Conservation (phyloP, 2,797 vertebrate genomes). For the Anguilla megastoma region DNA sequence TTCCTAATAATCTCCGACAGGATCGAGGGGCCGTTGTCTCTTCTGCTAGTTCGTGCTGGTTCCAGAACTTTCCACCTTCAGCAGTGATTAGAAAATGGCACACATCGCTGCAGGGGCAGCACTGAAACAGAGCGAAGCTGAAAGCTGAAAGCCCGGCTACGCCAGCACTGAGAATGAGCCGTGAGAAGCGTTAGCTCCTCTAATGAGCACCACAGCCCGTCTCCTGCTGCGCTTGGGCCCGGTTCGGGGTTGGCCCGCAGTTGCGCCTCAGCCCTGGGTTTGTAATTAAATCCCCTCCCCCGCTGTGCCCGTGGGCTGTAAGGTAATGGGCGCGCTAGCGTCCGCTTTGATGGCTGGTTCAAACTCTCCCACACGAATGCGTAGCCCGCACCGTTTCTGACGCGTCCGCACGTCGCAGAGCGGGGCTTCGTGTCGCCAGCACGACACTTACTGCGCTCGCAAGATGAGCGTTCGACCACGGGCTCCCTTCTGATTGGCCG, state of each 20-base stretch:
- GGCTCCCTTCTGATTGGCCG: not conserved
- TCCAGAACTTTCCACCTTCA: not conserved
- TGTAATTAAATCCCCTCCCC: conserved; percentile 42
- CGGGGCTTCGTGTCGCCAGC: not conserved
- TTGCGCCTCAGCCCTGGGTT: conserved; percentile 54
- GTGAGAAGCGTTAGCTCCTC: not conserved
- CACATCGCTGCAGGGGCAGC: not conserved
- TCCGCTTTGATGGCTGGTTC: not conserved
- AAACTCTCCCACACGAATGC: not conserved
- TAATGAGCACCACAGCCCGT: not conserved
- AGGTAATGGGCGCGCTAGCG: not conserved
- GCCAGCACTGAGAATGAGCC: not conserved
- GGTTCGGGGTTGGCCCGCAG: not conserved
- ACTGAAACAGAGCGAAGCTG: not conserved
- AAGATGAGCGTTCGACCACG: not conserved
- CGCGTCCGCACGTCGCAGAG: not conserved
- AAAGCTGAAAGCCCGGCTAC: not conserved
- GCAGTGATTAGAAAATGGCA: not conserved
- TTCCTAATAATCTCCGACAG: not conserved
- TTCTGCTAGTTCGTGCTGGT: not conserved
- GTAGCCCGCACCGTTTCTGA: not conserved
- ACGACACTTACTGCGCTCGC: not conserved
- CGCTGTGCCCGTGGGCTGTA: conserved; percentile 43
- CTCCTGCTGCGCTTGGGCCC: conserved; percentile 52
- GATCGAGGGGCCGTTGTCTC: not conserved